Evolutionary conservation across 2,888 invertebrate species (phyloP).

Genomic region (Apodemia hepburni): DNA sequence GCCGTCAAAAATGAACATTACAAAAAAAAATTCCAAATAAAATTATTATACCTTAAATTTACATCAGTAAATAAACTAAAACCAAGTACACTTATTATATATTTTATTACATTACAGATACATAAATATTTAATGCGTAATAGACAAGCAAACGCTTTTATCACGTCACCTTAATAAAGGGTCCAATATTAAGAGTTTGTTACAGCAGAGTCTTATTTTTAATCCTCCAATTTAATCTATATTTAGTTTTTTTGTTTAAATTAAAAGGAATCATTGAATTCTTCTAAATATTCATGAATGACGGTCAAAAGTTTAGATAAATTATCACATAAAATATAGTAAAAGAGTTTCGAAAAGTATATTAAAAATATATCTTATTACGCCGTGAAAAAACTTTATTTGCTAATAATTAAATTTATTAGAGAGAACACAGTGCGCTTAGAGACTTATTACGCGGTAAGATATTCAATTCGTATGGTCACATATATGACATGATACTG

Average conservation of each 20-base stretch:
- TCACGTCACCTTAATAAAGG: not conserved
- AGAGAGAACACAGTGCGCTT: conserved; percentile 66
- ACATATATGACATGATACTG: conserved; percentile 58
- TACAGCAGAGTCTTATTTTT: not conserved
- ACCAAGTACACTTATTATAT: not conserved
- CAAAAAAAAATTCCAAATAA: too few species aligned
- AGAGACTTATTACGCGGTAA: conserved; percentile 58
- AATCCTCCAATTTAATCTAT: too few species aligned
- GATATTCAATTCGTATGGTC: conserved; percentile 51
- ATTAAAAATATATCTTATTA: conserved; percentile 39
- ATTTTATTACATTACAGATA: not conserved
- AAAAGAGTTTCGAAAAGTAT: conserved; percentile 40
- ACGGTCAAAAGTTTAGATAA: conserved; percentile 39
- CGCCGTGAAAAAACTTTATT: conserved; percentile 47
- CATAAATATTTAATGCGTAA: not conserved
- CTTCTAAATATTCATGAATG: conserved; percentile 49
- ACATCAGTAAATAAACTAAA: not conserved
- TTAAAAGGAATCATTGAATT: not conserved
- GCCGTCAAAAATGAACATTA: conserved; percentile 43
- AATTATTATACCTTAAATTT: too few species aligned
- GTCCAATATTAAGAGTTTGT: not conserved
- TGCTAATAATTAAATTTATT: conserved; percentile 55
- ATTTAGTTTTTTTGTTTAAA: not conserved
- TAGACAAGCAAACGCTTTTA: not conserved
- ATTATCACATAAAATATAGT: conserved; percentile 41